phyloP scores from a whole-genome alignment of 1,140 invertebrate species.

The Atta texana region DNA sequence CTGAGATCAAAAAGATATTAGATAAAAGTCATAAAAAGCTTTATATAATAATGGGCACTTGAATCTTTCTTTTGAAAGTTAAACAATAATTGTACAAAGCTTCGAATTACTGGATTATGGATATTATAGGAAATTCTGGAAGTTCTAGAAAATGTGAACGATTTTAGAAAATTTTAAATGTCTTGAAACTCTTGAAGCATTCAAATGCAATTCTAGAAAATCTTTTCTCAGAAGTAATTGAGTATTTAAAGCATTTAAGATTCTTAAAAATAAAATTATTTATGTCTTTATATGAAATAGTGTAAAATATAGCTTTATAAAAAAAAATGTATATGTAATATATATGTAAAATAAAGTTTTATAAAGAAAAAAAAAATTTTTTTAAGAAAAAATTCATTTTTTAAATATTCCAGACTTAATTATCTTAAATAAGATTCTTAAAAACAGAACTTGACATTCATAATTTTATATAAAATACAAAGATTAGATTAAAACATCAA shows the following conservation, averaged over 20 bases:
- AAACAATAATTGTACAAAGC: background rate
- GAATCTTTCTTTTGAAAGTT: background rate
- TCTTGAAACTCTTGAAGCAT: background rate
- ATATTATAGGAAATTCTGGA: background rate
- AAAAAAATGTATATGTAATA: background rate
- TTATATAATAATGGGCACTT: no score
- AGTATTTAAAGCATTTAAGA: background rate
- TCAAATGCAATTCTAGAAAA: background rate
- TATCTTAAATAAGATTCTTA: background rate
- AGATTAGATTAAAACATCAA: background rate
- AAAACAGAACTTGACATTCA: background rate
- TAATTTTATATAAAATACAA: background rate
- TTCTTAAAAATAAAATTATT: background rate
- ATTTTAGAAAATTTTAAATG: background rate
- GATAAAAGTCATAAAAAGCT: constrained; percentile 1
- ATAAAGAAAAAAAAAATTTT: no score
- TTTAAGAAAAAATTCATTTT: no score
- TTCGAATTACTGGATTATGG: background rate
- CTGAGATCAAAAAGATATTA: background rate
- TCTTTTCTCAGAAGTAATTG: background rate
- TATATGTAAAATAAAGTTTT: no score
- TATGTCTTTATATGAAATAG: background rate
- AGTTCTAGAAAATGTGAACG: background rate
- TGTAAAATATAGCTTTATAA: no score
- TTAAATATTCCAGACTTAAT: no score